Percentiles rank a stretch among this genome's conserved stretches.
Conservation (phyloP, 1,140 invertebrate genomes). For the Platorchestia sp. region DNA sequence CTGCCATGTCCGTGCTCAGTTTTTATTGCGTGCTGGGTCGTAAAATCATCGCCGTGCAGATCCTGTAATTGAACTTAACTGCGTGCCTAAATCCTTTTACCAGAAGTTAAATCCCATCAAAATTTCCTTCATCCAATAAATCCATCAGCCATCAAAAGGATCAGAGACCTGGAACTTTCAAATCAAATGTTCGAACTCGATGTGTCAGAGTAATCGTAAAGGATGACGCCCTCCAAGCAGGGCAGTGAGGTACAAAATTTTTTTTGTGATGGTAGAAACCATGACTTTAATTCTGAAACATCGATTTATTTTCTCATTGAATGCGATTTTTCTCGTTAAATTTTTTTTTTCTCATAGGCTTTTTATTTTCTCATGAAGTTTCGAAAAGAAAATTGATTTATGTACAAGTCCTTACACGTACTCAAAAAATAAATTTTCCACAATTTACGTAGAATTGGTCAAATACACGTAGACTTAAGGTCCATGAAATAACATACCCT, state of each 20-base stretch:
- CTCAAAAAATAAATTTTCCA: too few relatives aligned
- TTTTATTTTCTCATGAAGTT: too few relatives aligned
- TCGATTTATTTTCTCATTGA: neutral
- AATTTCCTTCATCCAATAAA: neutral
- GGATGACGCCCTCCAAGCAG: neutral
- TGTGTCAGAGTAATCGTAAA: neutral
- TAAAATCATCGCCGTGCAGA: neutral
- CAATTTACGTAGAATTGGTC: too few relatives aligned
- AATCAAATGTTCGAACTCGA: neutral
- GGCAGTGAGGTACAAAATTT: neutral
- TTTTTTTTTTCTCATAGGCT: too few relatives aligned
- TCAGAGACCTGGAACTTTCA: neutral
- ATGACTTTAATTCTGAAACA: neutral
- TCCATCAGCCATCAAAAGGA: neutral
- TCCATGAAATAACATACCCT: too few relatives aligned
- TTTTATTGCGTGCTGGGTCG: neutral
- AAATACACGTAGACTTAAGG: too few relatives aligned
- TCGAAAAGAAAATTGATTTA: too few relatives aligned
- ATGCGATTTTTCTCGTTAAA: too few relatives aligned
- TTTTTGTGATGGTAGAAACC: neutral
- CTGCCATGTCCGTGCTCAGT: neutral
- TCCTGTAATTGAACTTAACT: conserved; percentile 15
- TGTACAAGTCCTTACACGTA: too few relatives aligned
- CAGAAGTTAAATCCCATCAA: neutral
- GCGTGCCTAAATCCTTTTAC: conserved; percentile 2